Conservation (phyloP, 2,888 invertebrate genomes). For the Alcis repandata region DNA sequence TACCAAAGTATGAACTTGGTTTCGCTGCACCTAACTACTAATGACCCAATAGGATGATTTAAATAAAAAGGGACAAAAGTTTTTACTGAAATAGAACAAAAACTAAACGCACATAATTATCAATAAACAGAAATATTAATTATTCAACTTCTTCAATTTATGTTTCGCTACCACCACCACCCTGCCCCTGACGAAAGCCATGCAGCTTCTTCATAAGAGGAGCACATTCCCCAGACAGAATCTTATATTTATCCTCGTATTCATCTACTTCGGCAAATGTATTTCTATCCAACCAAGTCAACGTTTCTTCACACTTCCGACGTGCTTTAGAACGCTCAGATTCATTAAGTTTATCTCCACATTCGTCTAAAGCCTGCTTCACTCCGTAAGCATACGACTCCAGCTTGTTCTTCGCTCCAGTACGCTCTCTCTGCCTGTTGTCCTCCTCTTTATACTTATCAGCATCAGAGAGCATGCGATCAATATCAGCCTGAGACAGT, state of each 20-base stretch:
- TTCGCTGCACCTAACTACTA: neutral
- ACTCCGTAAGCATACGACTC: constrained; percentile 90
- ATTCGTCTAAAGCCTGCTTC: constrained; percentile 88
- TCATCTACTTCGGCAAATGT: constrained; percentile 89
- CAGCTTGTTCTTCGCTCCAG: constrained; percentile 89
- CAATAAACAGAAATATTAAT: too few species aligned
- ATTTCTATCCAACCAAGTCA: constrained; percentile 90
- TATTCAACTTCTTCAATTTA: constrained; percentile 87
- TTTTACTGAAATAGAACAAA: constrained; percentile 26
- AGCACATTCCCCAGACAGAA: constrained; percentile 61
- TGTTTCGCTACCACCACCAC: constrained; percentile 70
- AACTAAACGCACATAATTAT: constrained; percentile 41
- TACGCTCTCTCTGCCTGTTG: constrained; percentile 88
- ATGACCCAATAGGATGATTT: neutral
- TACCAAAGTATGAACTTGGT: too few species aligned
- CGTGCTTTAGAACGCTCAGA: constrained; percentile 85
- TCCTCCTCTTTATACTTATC: constrained; percentile 91
- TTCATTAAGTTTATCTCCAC: constrained; percentile 86
- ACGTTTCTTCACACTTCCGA: constrained; percentile 84
- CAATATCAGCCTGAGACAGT: constrained; percentile 93
- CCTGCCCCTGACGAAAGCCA: constrained; percentile 56
- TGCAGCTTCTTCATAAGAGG: constrained; percentile 88
- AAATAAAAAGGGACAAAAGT: neutral
- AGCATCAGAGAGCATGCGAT: constrained; percentile 92
- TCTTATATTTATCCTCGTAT: constrained; percentile 86